These are phyloP conservation scores for Daphoenositta chrysoptera DNA, from an alignment of 2,113 vertebrate species.

Conservation along the genomic window DNA sequence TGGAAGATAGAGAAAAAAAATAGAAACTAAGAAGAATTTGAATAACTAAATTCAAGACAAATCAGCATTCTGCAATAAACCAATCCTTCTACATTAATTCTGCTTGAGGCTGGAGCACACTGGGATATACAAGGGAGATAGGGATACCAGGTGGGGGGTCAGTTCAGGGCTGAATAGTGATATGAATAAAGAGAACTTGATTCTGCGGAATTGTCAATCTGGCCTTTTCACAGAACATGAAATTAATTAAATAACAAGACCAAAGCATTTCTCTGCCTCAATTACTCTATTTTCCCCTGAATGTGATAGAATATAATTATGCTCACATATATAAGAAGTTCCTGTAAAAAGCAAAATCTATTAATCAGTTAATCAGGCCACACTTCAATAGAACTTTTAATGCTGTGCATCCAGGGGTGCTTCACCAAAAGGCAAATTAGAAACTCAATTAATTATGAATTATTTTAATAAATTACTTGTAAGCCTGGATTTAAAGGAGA, in stretches of 20 bases:
- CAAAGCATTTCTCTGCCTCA: slow-evolving; percentile 15
- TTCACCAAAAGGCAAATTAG: slow-evolving; percentile 44
- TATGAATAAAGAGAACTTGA: background rate
- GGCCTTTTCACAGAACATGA: slow-evolving; percentile 7
- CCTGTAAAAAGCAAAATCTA: background rate
- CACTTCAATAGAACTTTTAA: slow-evolving; percentile 6
- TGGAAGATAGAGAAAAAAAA: background rate
- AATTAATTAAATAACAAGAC: slow-evolving; percentile 16
- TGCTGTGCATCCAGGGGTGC: background rate
- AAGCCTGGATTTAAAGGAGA: slow-evolving; percentile 12
- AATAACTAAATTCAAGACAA: background rate
- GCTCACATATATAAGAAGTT: background rate
- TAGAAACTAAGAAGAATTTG: background rate
- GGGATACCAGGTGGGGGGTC: fast-evolving
- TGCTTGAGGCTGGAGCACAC: background rate
- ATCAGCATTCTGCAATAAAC: background rate
- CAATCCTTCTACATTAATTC: background rate
- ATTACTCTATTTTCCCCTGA: background rate
- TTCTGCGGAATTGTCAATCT: background rate
- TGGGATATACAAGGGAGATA: background rate
- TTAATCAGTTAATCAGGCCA: background rate
- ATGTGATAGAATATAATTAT: slow-evolving; percentile 10
- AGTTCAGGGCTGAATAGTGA: background rate
- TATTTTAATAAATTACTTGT: slow-evolving; percentile 35
- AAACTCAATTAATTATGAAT: slow-evolving; percentile 37